Percentiles rank a stretch among this genome's conserved stretches.
These are phyloP conservation scores for Anoplius nigerrimus DNA, from an alignment of 2,888 invertebrate genomes.

Conservation along the genomic window DNA sequence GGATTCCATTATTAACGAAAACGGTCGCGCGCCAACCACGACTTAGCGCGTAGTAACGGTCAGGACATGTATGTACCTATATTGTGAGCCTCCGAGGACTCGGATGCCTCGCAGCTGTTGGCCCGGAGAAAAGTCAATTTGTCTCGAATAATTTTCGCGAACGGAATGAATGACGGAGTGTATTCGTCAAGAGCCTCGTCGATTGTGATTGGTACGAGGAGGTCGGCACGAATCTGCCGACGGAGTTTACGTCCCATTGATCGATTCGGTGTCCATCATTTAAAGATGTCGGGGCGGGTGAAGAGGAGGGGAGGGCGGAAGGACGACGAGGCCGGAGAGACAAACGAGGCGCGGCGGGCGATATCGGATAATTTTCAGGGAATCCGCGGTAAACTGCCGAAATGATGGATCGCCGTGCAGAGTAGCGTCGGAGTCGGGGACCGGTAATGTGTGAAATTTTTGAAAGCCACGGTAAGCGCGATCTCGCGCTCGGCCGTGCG, in stretches of 20 bases:
- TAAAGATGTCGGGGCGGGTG: background rate
- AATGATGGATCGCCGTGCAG: constrained; percentile 52
- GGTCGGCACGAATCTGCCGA: background rate
- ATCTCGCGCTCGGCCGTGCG: constrained; percentile 50
- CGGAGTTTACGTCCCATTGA: constrained; percentile 10
- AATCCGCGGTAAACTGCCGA: constrained; percentile 49
- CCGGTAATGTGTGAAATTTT: constrained; percentile 60
- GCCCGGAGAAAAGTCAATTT: too few species aligned
- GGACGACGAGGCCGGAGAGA: constrained; percentile 27
- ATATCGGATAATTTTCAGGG: constrained; percentile 54
- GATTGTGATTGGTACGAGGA: too few species aligned
- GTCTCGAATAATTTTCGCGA: too few species aligned
- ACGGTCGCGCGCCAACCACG: too few species aligned
- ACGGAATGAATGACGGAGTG: too few species aligned
- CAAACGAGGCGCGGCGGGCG: constrained; percentile 45
- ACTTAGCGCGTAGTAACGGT: too few species aligned
- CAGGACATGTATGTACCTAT: too few species aligned
- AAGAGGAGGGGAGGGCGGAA: background rate
- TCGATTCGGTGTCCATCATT: constrained; percentile 32
- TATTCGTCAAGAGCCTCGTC: too few species aligned
- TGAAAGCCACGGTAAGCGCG: constrained; percentile 58
- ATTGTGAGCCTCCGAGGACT: too few species aligned
- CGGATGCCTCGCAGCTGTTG: too few species aligned
- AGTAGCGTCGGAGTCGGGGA: constrained; percentile 39
- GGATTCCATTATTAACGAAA: too few species aligned